These are phyloP conservation scores for Microcebus griseorufus DNA, from an alignment of 2,113 vertebrate genomes.

Conservation along the genomic window DNA sequence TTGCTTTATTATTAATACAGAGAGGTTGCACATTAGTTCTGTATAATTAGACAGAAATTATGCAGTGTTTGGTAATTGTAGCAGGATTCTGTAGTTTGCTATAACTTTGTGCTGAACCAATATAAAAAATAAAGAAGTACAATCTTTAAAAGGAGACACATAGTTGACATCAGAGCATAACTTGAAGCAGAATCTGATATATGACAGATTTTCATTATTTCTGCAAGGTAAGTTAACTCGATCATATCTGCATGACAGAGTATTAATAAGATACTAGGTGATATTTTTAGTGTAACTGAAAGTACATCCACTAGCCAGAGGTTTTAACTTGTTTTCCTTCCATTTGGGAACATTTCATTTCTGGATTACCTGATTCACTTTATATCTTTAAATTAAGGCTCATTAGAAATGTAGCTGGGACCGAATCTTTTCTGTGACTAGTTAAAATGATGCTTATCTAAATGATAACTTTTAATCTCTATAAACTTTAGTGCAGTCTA, in stretches of 20 bases:
- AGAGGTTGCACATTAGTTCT: slow-evolving; percentile 70
- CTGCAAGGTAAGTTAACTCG: slow-evolving; percentile 35
- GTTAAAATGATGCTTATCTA: background rate
- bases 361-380: background rate
- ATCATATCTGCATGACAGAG: background rate
- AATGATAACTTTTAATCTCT: background rate
- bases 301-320: background rate
- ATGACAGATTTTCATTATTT: slow-evolving; percentile 58
- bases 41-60: slow-evolving; percentile 76
- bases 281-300: slow-evolving; percentile 24
- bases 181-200: slow-evolving; percentile 29
- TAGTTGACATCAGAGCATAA: slow-evolving; percentile 34
- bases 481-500: background rate
- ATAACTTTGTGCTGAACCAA: slow-evolving; percentile 67
- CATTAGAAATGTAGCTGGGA: background rate
- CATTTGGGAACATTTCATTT: background rate
- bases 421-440: background rate
- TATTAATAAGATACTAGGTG: background rate
- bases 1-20: slow-evolving; percentile 77
- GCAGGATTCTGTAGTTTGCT: slow-evolving; percentile 68
- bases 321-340: background rate
- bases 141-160: slow-evolving; percentile 54
- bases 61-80: slow-evolving; percentile 75
- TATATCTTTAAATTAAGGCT: background rate
- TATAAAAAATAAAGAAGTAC: slow-evolving; percentile 67